Base-by-base conservation (phyloP, 2,888 invertebrate genomes). In the Scaeva pyrastri region DNA sequence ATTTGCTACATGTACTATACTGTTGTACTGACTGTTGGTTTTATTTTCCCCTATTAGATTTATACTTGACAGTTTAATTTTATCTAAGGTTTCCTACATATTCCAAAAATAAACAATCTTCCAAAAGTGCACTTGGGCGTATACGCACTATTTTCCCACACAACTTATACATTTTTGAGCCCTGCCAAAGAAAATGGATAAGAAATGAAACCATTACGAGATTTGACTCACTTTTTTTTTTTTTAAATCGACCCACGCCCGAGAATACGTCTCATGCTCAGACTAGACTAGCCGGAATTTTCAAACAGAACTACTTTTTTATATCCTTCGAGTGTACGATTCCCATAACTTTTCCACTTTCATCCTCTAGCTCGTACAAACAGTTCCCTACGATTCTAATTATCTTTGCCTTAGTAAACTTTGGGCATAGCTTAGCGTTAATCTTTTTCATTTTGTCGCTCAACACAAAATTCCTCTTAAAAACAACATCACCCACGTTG, bases 401-500 rank as follows among this genome's bases (percentile, higher is more conserved):
- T 3, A 58, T 48, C 11, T 21, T 72, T 3, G 58, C 31, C n/a
- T 58, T 72, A 0, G 11, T 8, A 4, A 58, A 72, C 10, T 72
- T 72, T 2, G 56, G 71, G 6, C 71, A 58, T 1, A 72, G 14
- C 7, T 72, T 58, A 0, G 71, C 56, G 19, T 58, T 58, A 0
- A 26, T n/a, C 3, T 11, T n/a, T 26, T 70, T 58, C 7, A 36
- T 14, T 1, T 19, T 36, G 31, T 72, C 58, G 19, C 71, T 58
- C 8, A 45, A 14, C 7, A 71, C 19, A 19, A 71, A 71, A 43
- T 56, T 55, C 4, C 43, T 21, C 14, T 56, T 71, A 14, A 14
- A 72, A 0, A 72, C 71, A 6, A 39, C 45, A 26, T 72, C 58
- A 3, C 55, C 60, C 1, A 60, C 10, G 0, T 41, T 41, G n/a